Percentiles rank a stretch among this genome's conserved stretches.
Evolutionary conservation across 2,113 vertebrate species (phyloP).

Genomic region (Catharus minimus): DNA sequence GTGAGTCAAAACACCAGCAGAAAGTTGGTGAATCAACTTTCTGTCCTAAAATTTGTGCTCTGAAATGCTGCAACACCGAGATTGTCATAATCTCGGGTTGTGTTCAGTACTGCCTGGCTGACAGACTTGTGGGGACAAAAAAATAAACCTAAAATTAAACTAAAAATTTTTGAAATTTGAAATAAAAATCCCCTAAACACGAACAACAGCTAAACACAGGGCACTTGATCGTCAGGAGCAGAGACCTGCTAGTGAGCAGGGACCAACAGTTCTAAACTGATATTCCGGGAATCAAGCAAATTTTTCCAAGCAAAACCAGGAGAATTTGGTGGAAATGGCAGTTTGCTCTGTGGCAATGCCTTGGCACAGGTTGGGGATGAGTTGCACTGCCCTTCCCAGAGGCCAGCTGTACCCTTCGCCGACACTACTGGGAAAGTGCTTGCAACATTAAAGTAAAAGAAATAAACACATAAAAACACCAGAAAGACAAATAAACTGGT

Average conservation of each 20-base stretch:
- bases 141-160: background rate
- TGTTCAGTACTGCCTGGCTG: fast-evolving
- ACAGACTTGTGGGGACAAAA: background rate
- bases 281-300: background rate
- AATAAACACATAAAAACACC: background rate
- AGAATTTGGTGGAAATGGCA: background rate
- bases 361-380: background rate
- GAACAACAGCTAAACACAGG: background rate
- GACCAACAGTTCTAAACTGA: background rate
- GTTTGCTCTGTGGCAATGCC: background rate
- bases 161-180: background rate
- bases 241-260: background rate
- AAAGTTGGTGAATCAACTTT: background rate
- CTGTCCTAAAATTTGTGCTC: background rate
- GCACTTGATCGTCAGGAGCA: background rate
- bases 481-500: background rate
- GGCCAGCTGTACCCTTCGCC: background rate
- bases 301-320: background rate
- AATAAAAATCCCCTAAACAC: fast-evolving
- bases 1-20: background rate
- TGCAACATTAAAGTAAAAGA: background rate
- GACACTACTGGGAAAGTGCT: background rate
- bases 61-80: fast-evolving
- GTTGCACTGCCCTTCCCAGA: background rate
- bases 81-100: fast-evolving